These are phyloP conservation scores for Paramisgurnus dabryanus DNA, from an alignment of 2,113 vertebrate species.

Conservation along the genomic window DNA sequence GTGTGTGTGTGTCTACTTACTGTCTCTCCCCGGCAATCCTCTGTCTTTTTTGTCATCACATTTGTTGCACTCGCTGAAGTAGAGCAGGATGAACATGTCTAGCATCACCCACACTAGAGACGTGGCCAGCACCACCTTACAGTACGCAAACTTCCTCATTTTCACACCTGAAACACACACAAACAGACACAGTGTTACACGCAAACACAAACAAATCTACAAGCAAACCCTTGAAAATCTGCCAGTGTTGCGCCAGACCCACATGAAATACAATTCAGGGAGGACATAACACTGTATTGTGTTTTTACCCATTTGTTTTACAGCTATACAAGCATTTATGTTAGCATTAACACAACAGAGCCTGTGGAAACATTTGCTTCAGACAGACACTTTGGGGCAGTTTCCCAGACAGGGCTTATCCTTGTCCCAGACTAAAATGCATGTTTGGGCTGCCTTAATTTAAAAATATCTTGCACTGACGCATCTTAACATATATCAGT, in stretches of 20 bases:
- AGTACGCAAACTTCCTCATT: conserved; percentile 99
- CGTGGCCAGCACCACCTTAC: conserved; percentile 98
- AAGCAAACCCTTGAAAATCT: conserved; percentile 26
- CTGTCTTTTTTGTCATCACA: conserved; percentile 94
- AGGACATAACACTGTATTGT: too few relatives aligned
- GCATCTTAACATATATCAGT: too few relatives aligned
- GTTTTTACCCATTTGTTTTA: too few relatives aligned
- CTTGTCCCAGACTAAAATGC: too few relatives aligned
- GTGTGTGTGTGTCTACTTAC: conserved; percentile 56
- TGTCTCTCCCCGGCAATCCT: conserved; percentile 81
- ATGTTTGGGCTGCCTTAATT: too few relatives aligned
- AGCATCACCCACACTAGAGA: conserved; percentile 99
- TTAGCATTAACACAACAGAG: not conserved
- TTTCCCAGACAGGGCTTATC: too few relatives aligned
- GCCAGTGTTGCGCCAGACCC: too few relatives aligned
- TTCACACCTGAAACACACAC: conserved; percentile 56
- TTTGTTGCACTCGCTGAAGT: conserved; percentile 99
- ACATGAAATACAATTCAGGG: too few relatives aligned
- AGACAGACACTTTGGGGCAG: not conserved
- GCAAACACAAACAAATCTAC: not conserved
- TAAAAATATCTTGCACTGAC: too few relatives aligned
- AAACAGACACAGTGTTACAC: conserved; percentile 14
- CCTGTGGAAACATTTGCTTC: conserved; percentile 17
- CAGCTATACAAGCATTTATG: too few relatives aligned
- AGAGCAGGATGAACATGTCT: conserved; percentile 98